Percentiles rank a stretch among this genome's conserved stretches.
Conservation (phyloP, 2,888 invertebrate genomes). For the Hypselothyrea guttata region DNA sequence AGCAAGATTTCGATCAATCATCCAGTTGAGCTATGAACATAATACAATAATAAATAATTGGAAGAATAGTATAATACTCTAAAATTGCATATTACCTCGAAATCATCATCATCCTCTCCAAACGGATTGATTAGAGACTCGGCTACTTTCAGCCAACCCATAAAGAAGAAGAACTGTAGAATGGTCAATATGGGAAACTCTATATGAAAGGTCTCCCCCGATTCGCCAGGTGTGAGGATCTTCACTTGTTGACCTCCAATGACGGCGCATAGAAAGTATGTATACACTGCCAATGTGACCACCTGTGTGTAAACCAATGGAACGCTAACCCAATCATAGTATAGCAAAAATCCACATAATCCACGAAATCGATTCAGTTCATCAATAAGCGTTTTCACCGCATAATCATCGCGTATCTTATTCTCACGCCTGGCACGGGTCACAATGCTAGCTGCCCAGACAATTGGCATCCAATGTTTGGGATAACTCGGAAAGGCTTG, state of each 20-base stretch:
- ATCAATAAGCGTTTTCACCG: constrained; percentile 93
- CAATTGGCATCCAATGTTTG: constrained; percentile 94
- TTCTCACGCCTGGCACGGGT: constrained; percentile 93
- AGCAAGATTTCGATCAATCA: constrained; percentile 90
- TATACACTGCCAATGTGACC: constrained; percentile 93
- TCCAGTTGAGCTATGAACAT: constrained; percentile 89
- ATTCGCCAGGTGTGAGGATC: no score
- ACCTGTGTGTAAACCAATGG: constrained; percentile 93
- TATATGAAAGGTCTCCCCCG: no score
- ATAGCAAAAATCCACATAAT: constrained; percentile 87
- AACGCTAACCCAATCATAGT: constrained; percentile 88
- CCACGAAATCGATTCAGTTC: constrained; percentile 92
- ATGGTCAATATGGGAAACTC: constrained; percentile 94
- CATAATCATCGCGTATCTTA: constrained; percentile 93
- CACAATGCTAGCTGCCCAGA: constrained; percentile 94
- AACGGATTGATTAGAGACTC: constrained; percentile 95
- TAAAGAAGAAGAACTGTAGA: constrained; percentile 92
- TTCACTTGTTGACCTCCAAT: constrained; percentile 94
- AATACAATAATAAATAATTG: not conserved
- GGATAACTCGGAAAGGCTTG: constrained; percentile 90
- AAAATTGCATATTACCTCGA: constrained; percentile 84
- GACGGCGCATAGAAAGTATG: constrained; percentile 92
- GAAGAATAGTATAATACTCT: not conserved
- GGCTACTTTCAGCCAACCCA: constrained; percentile 95
- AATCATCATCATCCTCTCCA: constrained; percentile 94